phyloP scores from a whole-genome alignment of 1,140 invertebrate species.

The Gryon sp. region DNA sequence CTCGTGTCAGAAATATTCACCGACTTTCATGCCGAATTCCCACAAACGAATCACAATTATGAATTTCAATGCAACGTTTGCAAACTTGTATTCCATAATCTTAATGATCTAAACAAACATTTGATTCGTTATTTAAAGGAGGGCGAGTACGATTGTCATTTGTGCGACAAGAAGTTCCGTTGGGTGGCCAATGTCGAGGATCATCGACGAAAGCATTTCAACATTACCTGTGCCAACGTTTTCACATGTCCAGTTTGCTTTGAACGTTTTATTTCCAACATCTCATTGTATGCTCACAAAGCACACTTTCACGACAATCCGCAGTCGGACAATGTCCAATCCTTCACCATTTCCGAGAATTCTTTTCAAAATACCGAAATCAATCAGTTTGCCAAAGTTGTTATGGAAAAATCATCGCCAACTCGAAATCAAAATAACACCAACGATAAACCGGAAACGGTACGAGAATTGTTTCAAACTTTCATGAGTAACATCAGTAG shows the following conservation, averaged over 20 bases:
- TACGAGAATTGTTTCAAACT: no score
- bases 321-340: not conserved
- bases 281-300: slow-evolving; percentile 54
- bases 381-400: not conserved
- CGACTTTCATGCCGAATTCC: slow-evolving; percentile 49
- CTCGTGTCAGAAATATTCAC: slow-evolving; percentile 47
- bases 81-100: slow-evolving; percentile 33
- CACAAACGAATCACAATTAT: slow-evolving; percentile 13
- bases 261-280: slow-evolving; percentile 46
- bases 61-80: slow-evolving; percentile 52
- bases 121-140: slow-evolving; percentile 30
- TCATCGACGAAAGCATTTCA: slow-evolving; percentile 51
- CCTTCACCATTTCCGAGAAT: not conserved
- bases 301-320: slow-evolving; percentile 44
- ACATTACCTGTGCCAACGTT: slow-evolving; percentile 24
- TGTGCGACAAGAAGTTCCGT: slow-evolving; percentile 48
- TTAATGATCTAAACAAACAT: slow-evolving; percentile 35
- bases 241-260: slow-evolving; percentile 46
- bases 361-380: slow-evolving; percentile 12
- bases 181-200: slow-evolving; percentile 28
- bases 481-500: no score
- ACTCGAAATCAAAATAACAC: no score
- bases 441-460: no score
- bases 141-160: slow-evolving; percentile 32
- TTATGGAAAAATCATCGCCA: no score